Evolutionary conservation across 1,140 invertebrate genomes (phyloP).

Genomic region (Cardiocondyla obscurior): DNA sequence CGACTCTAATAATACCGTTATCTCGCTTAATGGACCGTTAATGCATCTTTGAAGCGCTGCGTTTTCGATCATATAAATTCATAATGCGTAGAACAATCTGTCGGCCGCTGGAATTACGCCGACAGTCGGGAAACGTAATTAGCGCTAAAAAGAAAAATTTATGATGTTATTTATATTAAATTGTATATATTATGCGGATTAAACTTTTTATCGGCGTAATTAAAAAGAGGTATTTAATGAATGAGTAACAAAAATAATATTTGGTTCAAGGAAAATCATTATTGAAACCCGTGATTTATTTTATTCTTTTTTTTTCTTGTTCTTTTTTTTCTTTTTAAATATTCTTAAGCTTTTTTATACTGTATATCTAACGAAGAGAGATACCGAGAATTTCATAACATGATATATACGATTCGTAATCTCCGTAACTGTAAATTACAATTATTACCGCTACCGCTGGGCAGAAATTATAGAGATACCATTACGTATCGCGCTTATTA

Average conservation of each 20-base stretch:
- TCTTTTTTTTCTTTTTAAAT: background rate
- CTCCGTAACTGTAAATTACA: slow-evolving; percentile 48
- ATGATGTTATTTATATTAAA: background rate
- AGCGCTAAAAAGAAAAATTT: background rate
- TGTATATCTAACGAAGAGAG: background rate
- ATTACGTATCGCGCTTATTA: slow-evolving; percentile 44
- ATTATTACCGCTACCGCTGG: slow-evolving; percentile 32
- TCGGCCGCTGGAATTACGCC: background rate
- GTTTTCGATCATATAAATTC: background rate
- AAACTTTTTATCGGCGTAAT: background rate
- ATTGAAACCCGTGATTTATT: background rate
- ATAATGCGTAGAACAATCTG: background rate
- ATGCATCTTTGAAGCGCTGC: background rate
- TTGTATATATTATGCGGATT: background rate
- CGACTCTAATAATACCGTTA: background rate
- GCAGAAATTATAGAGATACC: slow-evolving; percentile 39
- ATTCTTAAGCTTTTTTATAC: background rate
- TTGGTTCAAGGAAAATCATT: no score
- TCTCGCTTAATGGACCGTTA: slow-evolving; percentile 18
- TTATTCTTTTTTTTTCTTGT: background rate
- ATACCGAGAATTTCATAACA: slow-evolving; percentile 28
- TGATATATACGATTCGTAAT: background rate
- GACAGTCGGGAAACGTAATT: background rate
- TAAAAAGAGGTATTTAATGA: background rate
- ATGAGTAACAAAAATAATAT: background rate